Base-by-base conservation (phyloP, 2,888 invertebrate species). In the Neria commutata region DNA sequence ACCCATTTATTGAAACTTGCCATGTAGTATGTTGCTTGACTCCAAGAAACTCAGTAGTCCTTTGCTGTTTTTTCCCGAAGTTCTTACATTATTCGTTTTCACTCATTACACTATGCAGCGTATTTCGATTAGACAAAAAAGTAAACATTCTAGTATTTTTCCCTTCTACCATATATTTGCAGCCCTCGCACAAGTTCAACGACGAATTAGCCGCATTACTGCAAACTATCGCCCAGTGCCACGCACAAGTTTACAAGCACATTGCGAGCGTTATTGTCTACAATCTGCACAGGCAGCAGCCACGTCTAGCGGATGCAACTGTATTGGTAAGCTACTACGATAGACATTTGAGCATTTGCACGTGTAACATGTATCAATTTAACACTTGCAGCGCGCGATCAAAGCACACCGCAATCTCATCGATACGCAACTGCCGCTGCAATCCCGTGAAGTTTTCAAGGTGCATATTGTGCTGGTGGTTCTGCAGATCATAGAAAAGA, bases 391-490 rank as follows among this genome's bases (percentile, higher is more conserved):
- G 64, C 47, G 34, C 14, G 52, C 61, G 33, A 11, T 64, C 16
- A 63, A 56, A 51, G 24, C 59, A n/a, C 64, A 65, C 26, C 60
- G 45, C 37, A 14, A 50, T 37, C 55, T 67, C 42, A 64, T 67
- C 49, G 56, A 61, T 56, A 60, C 50, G 23, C 49, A 61, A 33
- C 40, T 61, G 21, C 25, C 14, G 34, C 56, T 8, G 51, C 61
- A 4, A 58, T 54, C 26, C 62, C 3, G 49, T n/a, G n/a, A 52
- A 24, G 25, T 61, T 33, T 58, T 65, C 8, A 67, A 64, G 49
- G 48, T 65, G 37, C 62, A 63, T 46, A 61, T 65, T 51, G 53
- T 64, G 4, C 54, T 67, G 58, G 33, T 55, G 52, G 55, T 67
- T 54, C 51, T 62, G 48, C 59, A 63, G 58, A 60, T 63, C 46